Evolutionary conservation across 1,140 invertebrate species (phyloP).

Genomic region (Aporrectodea caliginosa): DNA sequence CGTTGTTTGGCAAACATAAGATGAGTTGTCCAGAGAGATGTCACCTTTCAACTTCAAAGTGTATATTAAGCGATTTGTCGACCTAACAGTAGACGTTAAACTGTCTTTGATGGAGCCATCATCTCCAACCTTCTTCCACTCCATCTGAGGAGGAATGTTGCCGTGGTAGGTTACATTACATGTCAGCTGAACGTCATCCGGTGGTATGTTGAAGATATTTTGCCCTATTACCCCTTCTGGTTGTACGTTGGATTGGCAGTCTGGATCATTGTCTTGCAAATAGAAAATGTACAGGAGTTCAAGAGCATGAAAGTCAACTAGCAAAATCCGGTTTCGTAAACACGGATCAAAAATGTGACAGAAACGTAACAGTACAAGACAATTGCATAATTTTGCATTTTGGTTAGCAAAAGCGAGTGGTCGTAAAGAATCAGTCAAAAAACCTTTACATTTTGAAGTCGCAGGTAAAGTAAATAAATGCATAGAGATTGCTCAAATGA

Average conservation of each 20-base stretch:
- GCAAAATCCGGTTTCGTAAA: no score
- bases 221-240: not conserved
- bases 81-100: not conserved
- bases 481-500: no score
- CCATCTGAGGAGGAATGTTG: not conserved
- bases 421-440: not conserved
- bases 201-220: not conserved
- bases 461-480: no score
- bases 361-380: not conserved
- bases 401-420: not conserved
- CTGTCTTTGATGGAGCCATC: not conserved
- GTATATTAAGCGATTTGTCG: not conserved
- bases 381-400: not conserved
- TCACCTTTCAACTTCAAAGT: not conserved
- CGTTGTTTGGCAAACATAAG: not conserved
- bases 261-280: not conserved
- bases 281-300: no score
- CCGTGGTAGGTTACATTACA: not conserved
- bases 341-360: not conserved
- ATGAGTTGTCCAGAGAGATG: not conserved
- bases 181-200: not conserved
- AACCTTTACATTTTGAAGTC: not conserved
- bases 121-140: not conserved
- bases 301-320: no score
- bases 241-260: not conserved